Conservation (phyloP, 2,888 invertebrate genomes). For the Dermolepida albohirtum region DNA sequence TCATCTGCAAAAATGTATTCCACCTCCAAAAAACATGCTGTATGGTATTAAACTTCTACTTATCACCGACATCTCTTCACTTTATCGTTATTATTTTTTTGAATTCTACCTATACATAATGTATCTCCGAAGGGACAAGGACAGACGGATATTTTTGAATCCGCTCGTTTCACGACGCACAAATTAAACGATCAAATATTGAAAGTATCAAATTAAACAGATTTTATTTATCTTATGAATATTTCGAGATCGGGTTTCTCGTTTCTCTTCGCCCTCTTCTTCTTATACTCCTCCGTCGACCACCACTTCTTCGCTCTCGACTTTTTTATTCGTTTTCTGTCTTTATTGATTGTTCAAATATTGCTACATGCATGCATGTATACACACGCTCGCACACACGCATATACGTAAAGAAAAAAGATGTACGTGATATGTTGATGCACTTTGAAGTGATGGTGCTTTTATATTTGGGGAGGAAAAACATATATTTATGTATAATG, state of each 20-base stretch:
- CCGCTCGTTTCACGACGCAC: constrained; percentile 41
- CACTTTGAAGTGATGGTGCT: no score
- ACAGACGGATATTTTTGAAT: constrained; percentile 14
- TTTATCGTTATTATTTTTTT: constrained; percentile 2
- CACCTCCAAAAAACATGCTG: not conserved
- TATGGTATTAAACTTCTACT: not conserved
- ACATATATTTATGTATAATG: no score
- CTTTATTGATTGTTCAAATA: constrained; percentile 38
- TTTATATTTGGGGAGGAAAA: no score
- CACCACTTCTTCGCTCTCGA: not conserved
- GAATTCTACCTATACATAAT: not conserved
- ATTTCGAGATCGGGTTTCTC: constrained; percentile 44
- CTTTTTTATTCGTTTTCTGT: constrained; percentile 33
- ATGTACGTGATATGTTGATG: no score
- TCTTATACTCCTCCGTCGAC: constrained; percentile 1
- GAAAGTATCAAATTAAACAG: constrained; percentile 48
- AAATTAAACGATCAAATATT: constrained; percentile 48
- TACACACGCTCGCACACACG: no score
- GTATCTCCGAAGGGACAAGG: constrained; percentile 12
- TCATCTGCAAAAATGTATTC: no score
- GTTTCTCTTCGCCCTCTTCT: constrained; percentile 29
- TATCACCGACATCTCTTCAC: not conserved
- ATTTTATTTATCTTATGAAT: constrained; percentile 45
- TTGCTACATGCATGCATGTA: constrained; percentile 19
- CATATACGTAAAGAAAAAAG: no score